These are phyloP conservation scores for Cyanoramphus novaezelandiae DNA, from an alignment of 2,113 vertebrate genomes.

Conservation along the genomic window DNA sequence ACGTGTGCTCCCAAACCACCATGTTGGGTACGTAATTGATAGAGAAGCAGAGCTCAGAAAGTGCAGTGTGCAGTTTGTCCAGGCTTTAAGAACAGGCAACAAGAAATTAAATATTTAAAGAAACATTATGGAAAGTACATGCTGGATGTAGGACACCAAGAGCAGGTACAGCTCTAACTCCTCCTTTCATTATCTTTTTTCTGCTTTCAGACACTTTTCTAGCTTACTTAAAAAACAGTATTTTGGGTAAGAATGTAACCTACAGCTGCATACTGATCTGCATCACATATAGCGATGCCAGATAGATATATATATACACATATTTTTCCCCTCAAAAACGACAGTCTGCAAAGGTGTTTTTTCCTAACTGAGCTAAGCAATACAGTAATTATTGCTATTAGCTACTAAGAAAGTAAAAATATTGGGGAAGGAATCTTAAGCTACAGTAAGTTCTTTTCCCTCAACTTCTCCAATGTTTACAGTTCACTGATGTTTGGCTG, in stretches of 20 bases:
- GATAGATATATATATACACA: not conserved
- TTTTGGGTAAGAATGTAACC: not conserved
- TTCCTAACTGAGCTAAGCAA: not conserved
- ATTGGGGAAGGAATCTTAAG: not conserved
- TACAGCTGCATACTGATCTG: not conserved
- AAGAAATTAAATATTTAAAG: not conserved
- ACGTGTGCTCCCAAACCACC: conserved; percentile 98
- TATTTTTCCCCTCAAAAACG: not conserved
- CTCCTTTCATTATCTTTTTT: not conserved
- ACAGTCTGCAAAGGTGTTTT: not conserved
- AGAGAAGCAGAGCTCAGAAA: conserved; percentile 99
- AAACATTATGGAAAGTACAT: fast-evolving
- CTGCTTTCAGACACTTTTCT: not conserved
- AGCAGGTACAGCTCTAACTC: not conserved
- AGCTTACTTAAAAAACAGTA: not conserved
- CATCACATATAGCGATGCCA: not conserved
- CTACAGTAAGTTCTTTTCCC: not conserved
- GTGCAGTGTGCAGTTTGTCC: conserved; percentile 98
- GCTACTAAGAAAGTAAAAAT: not conserved
- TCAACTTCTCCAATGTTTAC: not conserved
- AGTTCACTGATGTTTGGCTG: not conserved
- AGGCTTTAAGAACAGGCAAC: conserved; percentile 77
- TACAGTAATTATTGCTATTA: not conserved
- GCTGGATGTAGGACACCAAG: not conserved
- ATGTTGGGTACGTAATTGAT: conserved; percentile 99